Evolutionary conservation across 1,140 invertebrate species (phyloP).

Genomic region (Drosophila tani): DNA sequence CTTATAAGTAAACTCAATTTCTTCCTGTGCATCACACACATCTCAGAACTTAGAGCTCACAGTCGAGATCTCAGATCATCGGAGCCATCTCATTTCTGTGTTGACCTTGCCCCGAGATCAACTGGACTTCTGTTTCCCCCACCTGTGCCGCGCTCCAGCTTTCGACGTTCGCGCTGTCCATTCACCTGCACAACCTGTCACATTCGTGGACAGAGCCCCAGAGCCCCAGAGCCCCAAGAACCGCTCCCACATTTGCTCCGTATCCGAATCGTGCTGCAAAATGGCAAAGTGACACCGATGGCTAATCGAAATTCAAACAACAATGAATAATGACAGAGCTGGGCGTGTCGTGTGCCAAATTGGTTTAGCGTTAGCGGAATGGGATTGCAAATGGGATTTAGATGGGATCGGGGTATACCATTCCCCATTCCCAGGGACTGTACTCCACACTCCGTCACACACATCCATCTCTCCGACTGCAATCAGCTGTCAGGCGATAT

Average conservation of each 20-base stretch:
- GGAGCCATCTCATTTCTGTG: constrained; percentile 24
- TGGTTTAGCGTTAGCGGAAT: constrained; percentile 54
- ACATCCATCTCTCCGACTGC: constrained; percentile 31
- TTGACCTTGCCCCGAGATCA: constrained; percentile 51
- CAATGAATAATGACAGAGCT: constrained; percentile 65
- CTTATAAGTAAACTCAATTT: neutral
- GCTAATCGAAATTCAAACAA: constrained; percentile 57
- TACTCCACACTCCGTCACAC: neutral
- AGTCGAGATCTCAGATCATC: constrained; percentile 26
- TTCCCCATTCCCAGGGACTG: constrained; percentile 14
- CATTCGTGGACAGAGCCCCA: constrained; percentile 28
- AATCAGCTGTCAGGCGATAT: constrained; percentile 68
- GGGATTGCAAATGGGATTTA: constrained; percentile 43
- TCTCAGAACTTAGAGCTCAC: neutral
- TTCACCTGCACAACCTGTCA: constrained; percentile 64
- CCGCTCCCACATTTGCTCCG: constrained; percentile 51
- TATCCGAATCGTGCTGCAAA: constrained; percentile 26
- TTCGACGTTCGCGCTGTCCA: constrained; percentile 24
- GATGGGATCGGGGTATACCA: neutral
- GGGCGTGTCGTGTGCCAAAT: constrained; percentile 62
- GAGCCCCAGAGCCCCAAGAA: constrained; percentile 2
- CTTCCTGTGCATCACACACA: constrained; percentile 3
- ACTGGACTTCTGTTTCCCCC: constrained; percentile 32
- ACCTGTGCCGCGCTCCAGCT: constrained; percentile 5
- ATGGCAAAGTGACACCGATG: constrained; percentile 56